These are phyloP conservation scores for Spicauda simplicius DNA, from an alignment of 2,888 invertebrate species.

Conservation along the genomic window DNA sequence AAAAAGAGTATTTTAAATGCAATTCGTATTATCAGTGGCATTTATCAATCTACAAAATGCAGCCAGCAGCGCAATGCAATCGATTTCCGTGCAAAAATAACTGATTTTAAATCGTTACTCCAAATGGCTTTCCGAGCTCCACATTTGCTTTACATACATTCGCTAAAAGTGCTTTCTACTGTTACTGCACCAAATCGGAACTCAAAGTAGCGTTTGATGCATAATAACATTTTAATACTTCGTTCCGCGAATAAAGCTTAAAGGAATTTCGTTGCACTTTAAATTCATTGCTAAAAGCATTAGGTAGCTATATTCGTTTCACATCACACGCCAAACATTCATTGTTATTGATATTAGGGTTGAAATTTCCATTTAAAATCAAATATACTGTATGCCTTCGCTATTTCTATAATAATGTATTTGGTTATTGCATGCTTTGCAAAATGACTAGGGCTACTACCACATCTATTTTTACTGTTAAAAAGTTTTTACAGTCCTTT, in stretches of 20 bases:
- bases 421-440: too few relatives aligned
- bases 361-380: too few relatives aligned
- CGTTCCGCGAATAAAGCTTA: neutral
- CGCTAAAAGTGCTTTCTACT: slow-evolving; percentile 16
- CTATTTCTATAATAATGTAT: too few relatives aligned
- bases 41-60: slow-evolving; percentile 10
- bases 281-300: neutral
- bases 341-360: too few relatives aligned
- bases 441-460: too few relatives aligned
- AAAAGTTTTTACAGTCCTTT: too few relatives aligned
- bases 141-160: neutral
- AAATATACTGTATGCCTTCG: too few relatives aligned
- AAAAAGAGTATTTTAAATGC: too few relatives aligned
- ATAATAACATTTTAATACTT: slow-evolving; percentile 18
- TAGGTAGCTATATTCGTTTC: neutral
- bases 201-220: slow-evolving; percentile 10
- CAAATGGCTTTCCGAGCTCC: slow-evolving; percentile 17
- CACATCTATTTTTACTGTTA: too few relatives aligned
- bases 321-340: too few relatives aligned
- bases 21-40: neutral
- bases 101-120: slow-evolving; percentile 16
- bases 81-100: slow-evolving; percentile 11
- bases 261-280: neutral
- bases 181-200: slow-evolving; percentile 16
- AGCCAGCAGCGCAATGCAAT: neutral